phyloP scores from a whole-genome alignment of 2,113 vertebrate species.

The Mugil cephalus region DNA sequence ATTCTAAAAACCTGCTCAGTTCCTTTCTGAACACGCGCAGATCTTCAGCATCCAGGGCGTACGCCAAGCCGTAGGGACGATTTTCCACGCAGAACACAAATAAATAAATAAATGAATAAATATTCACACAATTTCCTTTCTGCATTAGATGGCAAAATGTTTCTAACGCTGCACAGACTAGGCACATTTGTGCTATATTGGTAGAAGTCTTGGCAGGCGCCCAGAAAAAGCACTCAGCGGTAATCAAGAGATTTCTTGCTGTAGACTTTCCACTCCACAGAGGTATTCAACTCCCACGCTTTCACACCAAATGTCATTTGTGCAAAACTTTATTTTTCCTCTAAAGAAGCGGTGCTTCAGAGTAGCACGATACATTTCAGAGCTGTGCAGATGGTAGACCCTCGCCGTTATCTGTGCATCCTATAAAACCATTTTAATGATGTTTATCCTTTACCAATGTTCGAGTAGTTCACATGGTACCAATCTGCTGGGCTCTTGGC shows the following conservation, averaged over 20 bases:
- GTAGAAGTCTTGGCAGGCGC: neutral
- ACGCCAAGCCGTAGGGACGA: neutral
- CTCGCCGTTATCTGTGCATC: neutral
- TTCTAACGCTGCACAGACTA: neutral
- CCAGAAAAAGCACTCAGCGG: slow-evolving; percentile 15
- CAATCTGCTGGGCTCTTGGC: slow-evolving; percentile 67
- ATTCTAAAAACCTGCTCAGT: slow-evolving; percentile 47
- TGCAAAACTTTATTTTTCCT: slow-evolving; percentile 1
- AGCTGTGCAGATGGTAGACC: neutral
- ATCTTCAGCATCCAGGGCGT: neutral
- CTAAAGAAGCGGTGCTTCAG: neutral
- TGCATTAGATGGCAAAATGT: neutral
- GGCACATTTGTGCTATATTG: slow-evolving; percentile 29
- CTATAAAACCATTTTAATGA: too few species aligned
- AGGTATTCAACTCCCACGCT: slow-evolving; percentile 16
- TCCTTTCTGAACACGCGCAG: slow-evolving; percentile 42
- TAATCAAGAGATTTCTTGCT: slow-evolving; percentile 36
- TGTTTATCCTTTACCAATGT: slow-evolving; percentile 39
- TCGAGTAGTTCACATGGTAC: slow-evolving; percentile 71
- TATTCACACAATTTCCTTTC: neutral
- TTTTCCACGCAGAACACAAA: neutral
- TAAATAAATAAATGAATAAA: neutral
- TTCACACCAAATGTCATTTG: slow-evolving; percentile 25
- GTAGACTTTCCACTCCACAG: slow-evolving; percentile 33
- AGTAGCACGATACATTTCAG: neutral